These are phyloP conservation scores for Drosophila kanekoi DNA, from an alignment of 2,888 invertebrate species.

Conservation along the genomic window DNA sequence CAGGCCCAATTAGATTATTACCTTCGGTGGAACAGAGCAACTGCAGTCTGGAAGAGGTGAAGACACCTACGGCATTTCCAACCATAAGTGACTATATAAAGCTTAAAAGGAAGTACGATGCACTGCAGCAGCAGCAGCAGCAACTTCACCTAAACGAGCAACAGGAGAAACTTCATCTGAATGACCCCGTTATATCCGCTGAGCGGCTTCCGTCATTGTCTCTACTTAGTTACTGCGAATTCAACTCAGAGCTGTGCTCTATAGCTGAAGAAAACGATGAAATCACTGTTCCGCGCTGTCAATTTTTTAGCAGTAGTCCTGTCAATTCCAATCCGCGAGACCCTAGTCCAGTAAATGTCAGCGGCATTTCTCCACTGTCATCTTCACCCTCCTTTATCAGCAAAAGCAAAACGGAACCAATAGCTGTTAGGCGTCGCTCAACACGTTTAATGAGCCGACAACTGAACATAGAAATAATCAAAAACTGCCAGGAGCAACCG, in stretches of 20 bases:
- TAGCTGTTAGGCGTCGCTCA: not conserved
- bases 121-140: not conserved
- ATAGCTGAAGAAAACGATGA: slow-evolving; percentile 5
- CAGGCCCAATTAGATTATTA: not conserved
- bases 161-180: not conserved
- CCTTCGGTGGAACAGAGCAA: not conserved
- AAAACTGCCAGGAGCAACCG: no score
- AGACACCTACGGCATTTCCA: not conserved
- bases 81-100: not conserved
- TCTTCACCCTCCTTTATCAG: fast-evolving
- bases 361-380: not conserved
- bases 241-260: slow-evolving; percentile 10
- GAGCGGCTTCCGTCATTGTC: not conserved
- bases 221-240: slow-evolving; percentile 1
- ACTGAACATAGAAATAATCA: not conserved
- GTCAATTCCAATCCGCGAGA: not conserved
- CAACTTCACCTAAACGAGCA: not conserved
- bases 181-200: not conserved
- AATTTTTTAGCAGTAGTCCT: slow-evolving; percentile 4
- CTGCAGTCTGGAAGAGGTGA: slow-evolving; percentile 6
- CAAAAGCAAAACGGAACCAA: not conserved
- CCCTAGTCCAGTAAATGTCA: not conserved
- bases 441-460: not conserved
- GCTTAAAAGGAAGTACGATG: not conserved
- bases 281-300: no score